These are phyloP conservation scores for Rhabdomys dilectus DNA, from an alignment of 2,113 vertebrate species.

Conservation along the genomic window DNA sequence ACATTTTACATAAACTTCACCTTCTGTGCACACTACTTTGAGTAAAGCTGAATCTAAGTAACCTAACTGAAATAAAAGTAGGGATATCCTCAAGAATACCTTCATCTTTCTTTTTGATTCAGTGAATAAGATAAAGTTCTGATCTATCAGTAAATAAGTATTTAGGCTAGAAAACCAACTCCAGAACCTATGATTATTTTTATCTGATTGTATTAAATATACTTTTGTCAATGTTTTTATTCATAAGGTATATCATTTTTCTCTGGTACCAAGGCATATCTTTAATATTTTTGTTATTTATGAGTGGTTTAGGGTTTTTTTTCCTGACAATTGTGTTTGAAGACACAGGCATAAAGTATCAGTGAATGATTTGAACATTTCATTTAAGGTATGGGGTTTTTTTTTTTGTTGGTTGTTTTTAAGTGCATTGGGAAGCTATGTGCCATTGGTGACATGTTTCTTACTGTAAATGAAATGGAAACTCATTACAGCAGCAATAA, in stretches of 20 bases:
- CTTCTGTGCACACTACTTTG: not conserved
- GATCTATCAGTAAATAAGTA: not conserved
- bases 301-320: not conserved
- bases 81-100: not conserved
- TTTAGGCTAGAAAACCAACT: not conserved
- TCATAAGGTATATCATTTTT: not conserved
- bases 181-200: not conserved
- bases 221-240: not conserved
- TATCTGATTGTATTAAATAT: conserved; percentile 19
- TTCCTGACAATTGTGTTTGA: conserved; percentile 7
- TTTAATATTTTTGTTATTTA: conserved; percentile 25
- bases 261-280: not conserved
- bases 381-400: not conserved
- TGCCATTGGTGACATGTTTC: conserved; percentile 18
- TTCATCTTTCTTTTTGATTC: not conserved
- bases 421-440: not conserved
- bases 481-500: conserved; percentile 31
- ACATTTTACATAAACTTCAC: not conserved
- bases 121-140: not conserved
- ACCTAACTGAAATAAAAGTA: not conserved
- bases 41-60: not conserved
- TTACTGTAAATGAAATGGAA: conserved; percentile 46
- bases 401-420: not conserved
- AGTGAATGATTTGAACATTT: not conserved
- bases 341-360: not conserved